Percentiles rank a stretch among this genome's conserved stretches.
Conservation (phyloP, 2,888 invertebrate genomes). For the Tipula helvola region DNA sequence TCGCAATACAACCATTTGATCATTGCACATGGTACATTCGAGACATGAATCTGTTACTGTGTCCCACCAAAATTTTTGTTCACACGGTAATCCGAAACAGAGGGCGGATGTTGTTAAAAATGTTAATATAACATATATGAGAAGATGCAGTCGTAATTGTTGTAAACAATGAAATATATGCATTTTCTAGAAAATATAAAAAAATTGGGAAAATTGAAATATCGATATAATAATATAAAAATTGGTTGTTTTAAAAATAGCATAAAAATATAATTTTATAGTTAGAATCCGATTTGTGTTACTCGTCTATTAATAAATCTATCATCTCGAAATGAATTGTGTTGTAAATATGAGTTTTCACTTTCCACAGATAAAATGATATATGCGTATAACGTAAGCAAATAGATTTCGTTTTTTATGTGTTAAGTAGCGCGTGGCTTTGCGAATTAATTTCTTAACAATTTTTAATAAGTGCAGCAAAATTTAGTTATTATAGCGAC, state of each 20-base stretch:
- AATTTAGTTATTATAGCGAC: no score
- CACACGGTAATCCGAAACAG: slow-evolving; percentile 28
- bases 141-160: slow-evolving; percentile 6
- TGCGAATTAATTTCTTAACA: not conserved
- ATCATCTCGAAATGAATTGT: not conserved
- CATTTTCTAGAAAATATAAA: not conserved
- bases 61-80: slow-evolving; percentile 58
- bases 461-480: no score
- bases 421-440: not conserved
- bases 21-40: slow-evolving; percentile 59
- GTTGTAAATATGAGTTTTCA: not conserved
- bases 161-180: slow-evolving; percentile 5
- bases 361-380: not conserved
- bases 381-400: not conserved
- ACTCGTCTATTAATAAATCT: not conserved
- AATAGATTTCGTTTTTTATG: not conserved
- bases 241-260: not conserved
- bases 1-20: slow-evolving; percentile 46
- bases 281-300: not conserved
- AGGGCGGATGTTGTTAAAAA: not conserved
- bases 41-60: slow-evolving; percentile 48
- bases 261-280: no score
- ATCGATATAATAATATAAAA: not conserved
- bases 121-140: slow-evolving; percentile 7
- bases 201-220: not conserved